A percentile compares a stretch with the other conserved stretches of the same genome.
Evolutionary conservation across 2,113 vertebrate genomes (phyloP).

Genomic region (Rhinogobius similis): DNA sequence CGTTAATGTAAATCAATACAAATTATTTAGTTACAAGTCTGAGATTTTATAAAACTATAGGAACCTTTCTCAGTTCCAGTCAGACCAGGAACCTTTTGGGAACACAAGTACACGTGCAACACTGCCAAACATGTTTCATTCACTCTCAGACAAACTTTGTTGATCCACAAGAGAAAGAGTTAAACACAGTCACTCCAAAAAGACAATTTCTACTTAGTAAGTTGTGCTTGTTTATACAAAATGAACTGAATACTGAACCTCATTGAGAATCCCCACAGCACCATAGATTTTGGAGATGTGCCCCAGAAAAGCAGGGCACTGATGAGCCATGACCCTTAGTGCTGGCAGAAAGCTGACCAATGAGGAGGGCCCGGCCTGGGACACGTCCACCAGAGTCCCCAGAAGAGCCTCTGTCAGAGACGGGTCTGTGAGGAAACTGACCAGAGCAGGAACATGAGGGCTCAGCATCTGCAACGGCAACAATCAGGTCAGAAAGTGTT

Average conservation of each 20-base stretch:
- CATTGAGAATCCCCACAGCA: slow-evolving; percentile 84
- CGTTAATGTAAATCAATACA: too few species aligned
- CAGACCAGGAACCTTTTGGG: too few species aligned
- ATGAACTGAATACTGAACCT: slow-evolving; percentile 69
- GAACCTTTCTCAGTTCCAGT: too few species aligned
- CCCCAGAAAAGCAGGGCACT: slow-evolving; percentile 81
- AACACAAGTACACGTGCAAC: too few species aligned
- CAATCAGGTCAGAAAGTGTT: background rate
- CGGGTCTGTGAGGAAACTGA: slow-evolving; percentile 78
- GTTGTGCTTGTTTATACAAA: background rate
- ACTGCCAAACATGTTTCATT: too few species aligned
- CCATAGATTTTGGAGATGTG: slow-evolving; percentile 88
- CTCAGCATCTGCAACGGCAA: slow-evolving; percentile 79
- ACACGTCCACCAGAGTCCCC: slow-evolving; percentile 82
- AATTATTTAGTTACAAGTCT: too few species aligned
- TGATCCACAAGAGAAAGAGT: too few species aligned
- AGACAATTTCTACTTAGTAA: too few species aligned
- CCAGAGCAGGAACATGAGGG: slow-evolving; percentile 81
- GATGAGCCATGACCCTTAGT: slow-evolving; percentile 81
- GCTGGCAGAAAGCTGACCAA: slow-evolving; percentile 79
- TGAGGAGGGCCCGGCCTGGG: slow-evolving; percentile 82
- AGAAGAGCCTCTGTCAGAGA: slow-evolving; percentile 80
- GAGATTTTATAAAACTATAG: too few species aligned
- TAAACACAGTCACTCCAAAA: too few species aligned
- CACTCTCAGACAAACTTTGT: too few species aligned